A percentile compares a stretch with the other conserved stretches of the same genome.
These are phyloP conservation scores for Hirundichthys speculiger DNA, from an alignment of 2,113 vertebrate species.

Conservation along the genomic window DNA sequence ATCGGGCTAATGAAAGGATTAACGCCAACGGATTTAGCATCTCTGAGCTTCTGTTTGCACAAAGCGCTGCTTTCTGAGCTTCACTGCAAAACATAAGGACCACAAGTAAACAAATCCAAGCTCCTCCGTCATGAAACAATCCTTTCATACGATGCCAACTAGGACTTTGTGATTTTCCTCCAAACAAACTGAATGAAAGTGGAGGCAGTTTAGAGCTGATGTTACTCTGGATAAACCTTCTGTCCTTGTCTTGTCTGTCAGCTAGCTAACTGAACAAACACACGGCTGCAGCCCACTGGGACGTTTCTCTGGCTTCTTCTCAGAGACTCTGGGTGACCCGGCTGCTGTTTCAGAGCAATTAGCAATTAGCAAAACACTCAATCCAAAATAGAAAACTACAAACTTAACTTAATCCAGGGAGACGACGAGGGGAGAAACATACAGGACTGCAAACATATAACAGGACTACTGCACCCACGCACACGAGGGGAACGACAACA, in stretches of 20 bases:
- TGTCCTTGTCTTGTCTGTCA: too few species aligned
- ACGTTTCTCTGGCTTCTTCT: background rate
- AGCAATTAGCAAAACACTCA: too few species aligned
- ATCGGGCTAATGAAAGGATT: constrained; percentile 48
- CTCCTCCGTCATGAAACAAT: background rate
- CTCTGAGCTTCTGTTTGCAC: constrained; percentile 10
- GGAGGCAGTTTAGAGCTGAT: background rate
- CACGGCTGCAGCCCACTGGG: background rate
- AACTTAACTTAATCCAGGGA: too few species aligned
- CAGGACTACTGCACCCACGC: too few species aligned
- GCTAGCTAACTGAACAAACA: too few species aligned
- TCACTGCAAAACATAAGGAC: constrained; percentile 2
- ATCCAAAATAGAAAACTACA: too few species aligned
- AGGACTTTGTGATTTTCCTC: background rate
- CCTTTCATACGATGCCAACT: background rate
- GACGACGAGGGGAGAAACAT: too few species aligned
- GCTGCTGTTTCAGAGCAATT: too few species aligned
- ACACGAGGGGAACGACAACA: too few species aligned
- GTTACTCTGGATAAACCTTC: background rate
- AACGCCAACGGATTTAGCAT: constrained; percentile 18
- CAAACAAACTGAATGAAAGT: background rate
- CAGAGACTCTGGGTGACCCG: too few species aligned
- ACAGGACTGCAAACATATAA: too few species aligned
- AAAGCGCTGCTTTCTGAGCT: background rate
- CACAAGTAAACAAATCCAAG: background rate